Base-by-base conservation (phyloP, 2,888 invertebrate genomes). In the Aphidius colemani region DNA sequence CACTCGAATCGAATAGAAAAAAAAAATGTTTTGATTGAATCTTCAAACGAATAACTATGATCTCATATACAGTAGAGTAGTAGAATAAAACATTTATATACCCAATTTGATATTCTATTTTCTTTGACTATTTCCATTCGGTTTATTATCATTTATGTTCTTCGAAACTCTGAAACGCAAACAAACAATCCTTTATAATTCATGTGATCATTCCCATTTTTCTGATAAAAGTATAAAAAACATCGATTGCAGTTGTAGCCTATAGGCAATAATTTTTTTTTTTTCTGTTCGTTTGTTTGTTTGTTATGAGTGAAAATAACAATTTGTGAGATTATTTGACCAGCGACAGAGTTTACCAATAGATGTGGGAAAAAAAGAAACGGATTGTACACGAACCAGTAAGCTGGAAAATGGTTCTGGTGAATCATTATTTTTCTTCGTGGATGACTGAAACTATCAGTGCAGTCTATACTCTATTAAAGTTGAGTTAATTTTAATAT, bases 391-490 rank as follows among this genome's bases (percentile, higher is more conserved):
- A 58, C 64, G 66, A 65, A 63, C 67, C 70, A 65, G 64, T 60
- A 66, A 67, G 53, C 66, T 65, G 69, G 69, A 66, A 69, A 67
- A 69, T 69, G 56, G 64, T 51, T 67, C 61, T 58, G 56, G 57
- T 53, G 61, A 59, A 59, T 70, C 61, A 69, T 70, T 70, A 67
- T 70, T 67, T 70, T 67, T 65, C 53, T 66, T 66, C 63, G 63
- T 62, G 59, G 49, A 53, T 53, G 44, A 56, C 59, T 60, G 60
- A 41, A 41, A 46, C 65, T 51, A 63, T 56, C 53, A 53, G 45
- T 51, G 41, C 62, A 59, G 58, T 46, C 59, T 62, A 59, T 49
- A 51, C 64, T 56, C 53, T 56, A 67, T 53, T 58, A 59, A 62
- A 59, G 59, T 60, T 58, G 44, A 59, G 59, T 70, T 68, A 62